Percentiles rank a stretch among this genome's conserved stretches.
Conservation (phyloP, 2,888 invertebrate genomes). For the Bugulina stolonifera region DNA sequence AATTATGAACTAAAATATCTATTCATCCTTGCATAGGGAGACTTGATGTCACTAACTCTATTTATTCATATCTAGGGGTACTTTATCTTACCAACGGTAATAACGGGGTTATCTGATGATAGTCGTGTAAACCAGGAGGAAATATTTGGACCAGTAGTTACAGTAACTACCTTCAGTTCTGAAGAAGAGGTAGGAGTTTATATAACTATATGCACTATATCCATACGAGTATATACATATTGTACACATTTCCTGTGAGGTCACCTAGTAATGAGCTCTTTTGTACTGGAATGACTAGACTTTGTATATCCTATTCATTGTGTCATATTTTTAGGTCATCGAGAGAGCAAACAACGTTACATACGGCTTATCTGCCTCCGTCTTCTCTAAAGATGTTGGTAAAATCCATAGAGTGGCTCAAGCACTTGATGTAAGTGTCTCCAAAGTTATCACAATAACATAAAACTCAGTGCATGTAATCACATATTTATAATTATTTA, state of each 20-base stretch:
- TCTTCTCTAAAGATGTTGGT: slow-evolving; percentile 55
- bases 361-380: slow-evolving; percentile 57
- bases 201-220: too few relatives aligned
- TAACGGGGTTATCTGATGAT: slow-evolving; percentile 52
- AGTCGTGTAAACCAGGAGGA: slow-evolving; percentile 57
- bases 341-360: slow-evolving; percentile 53
- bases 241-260: too few relatives aligned
- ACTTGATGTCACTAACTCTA: too few relatives aligned
- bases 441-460: too few relatives aligned
- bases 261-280: too few relatives aligned
- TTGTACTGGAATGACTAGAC: too few relatives aligned
- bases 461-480: too few relatives aligned
- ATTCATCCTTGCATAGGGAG: too few relatives aligned
- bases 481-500: too few relatives aligned
- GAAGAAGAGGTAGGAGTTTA: slow-evolving; percentile 45
- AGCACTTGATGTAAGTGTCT: slow-evolving; percentile 51
- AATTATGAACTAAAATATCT: too few relatives aligned
- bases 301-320: too few relatives aligned
- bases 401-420: slow-evolving; percentile 54
- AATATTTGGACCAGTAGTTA: slow-evolving; percentile 59
- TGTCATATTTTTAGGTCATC: slow-evolving; percentile 55
- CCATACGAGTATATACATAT: too few relatives aligned
- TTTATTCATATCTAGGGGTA: slow-evolving; percentile 51
- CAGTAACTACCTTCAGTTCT: slow-evolving; percentile 54
- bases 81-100: slow-evolving; percentile 55